These are phyloP conservation scores for Electrona antarctica DNA, from an alignment of 2,113 vertebrate genomes.

Conservation along the genomic window DNA sequence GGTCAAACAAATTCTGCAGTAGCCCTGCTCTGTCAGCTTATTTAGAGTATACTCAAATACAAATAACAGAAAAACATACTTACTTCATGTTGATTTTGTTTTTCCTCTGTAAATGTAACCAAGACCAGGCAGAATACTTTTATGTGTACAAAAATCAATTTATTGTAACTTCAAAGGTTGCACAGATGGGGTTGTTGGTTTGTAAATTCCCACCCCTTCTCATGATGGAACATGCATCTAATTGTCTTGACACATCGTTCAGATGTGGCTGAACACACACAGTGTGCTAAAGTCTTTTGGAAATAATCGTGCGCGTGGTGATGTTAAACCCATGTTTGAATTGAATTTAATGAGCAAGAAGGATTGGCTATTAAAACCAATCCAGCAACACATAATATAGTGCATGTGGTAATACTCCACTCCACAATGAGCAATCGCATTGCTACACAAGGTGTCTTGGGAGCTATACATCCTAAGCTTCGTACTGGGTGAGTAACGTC, in stretches of 20 bases:
- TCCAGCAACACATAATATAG: slow-evolving; percentile 62
- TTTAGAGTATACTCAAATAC: slow-evolving; percentile 39
- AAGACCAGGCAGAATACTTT: slow-evolving; percentile 22
- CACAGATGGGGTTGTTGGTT: slow-evolving; percentile 10
- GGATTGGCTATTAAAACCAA: slow-evolving; percentile 57
- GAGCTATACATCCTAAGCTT: slow-evolving; percentile 62
- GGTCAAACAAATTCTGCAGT: slow-evolving; percentile 38
- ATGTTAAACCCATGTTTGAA: slow-evolving; percentile 54
- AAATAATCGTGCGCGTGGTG: slow-evolving; percentile 35
- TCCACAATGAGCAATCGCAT: slow-evolving; percentile 60
- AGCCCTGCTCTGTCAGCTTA: slow-evolving; percentile 23
- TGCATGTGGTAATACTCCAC: slow-evolving; percentile 62
- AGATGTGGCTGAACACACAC: slow-evolving; percentile 46
- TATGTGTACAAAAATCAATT: slow-evolving; percentile 29
- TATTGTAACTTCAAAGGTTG: slow-evolving; percentile 9
- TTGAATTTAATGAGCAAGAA: slow-evolving; percentile 61
- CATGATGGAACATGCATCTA: slow-evolving; percentile 9
- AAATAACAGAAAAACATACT: slow-evolving; percentile 20
- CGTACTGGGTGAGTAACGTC: slow-evolving; percentile 42
- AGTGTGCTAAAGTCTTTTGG: slow-evolving; percentile 29
- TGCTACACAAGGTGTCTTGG: slow-evolving; percentile 59
- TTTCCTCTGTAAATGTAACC: neutral
- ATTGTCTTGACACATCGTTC: slow-evolving; percentile 32
- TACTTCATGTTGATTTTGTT: slow-evolving; percentile 5
- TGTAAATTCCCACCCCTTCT: slow-evolving; percentile 9